A percentile compares a stretch with the other conserved stretches of the same genome.
Evolutionary conservation across 2,797 vertebrate species (phyloP).

Genomic region (Channallabes apus): DNA sequence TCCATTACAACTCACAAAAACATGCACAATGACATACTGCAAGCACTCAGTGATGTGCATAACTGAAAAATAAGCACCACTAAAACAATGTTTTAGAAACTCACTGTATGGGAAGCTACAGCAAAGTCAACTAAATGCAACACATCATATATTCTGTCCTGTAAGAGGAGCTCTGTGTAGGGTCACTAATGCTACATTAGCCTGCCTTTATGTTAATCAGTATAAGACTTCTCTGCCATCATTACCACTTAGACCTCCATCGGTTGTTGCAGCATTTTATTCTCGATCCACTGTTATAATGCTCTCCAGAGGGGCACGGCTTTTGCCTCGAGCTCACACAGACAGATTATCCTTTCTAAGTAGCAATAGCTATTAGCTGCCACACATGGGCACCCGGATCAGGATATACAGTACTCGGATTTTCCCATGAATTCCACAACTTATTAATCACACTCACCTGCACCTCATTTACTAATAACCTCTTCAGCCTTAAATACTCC

Average conservation of each 20-base stretch:
- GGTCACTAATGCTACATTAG: slow-evolving; percentile 67
- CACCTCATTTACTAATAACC: slow-evolving; percentile 9
- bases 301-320: slow-evolving; percentile 15
- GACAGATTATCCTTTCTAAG: slow-evolving; percentile 23
- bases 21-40: slow-evolving; percentile 49
- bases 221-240: slow-evolving; percentile 61
- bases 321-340: neutral
- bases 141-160: slow-evolving; percentile 58
- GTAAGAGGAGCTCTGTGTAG: slow-evolving; percentile 53
- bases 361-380: slow-evolving; percentile 18
- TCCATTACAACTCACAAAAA: slow-evolving; percentile 60
- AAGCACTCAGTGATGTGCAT: slow-evolving; percentile 54
- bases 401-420: neutral
- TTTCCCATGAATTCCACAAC: slow-evolving; percentile 2
- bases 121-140: slow-evolving; percentile 62
- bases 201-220: slow-evolving; percentile 66
- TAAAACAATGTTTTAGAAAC: slow-evolving; percentile 63
- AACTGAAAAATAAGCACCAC: slow-evolving; percentile 64
- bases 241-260: slow-evolving; percentile 61
- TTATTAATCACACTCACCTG: slow-evolving; percentile 4
- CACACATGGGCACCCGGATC: neutral
- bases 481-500: neutral
- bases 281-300: slow-evolving; percentile 46
- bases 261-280: slow-evolving; percentile 52
- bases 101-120: slow-evolving; percentile 60